These are phyloP conservation scores for Sesia bembeciformis DNA, from an alignment of 2,888 invertebrate species.

Conservation along the genomic window DNA sequence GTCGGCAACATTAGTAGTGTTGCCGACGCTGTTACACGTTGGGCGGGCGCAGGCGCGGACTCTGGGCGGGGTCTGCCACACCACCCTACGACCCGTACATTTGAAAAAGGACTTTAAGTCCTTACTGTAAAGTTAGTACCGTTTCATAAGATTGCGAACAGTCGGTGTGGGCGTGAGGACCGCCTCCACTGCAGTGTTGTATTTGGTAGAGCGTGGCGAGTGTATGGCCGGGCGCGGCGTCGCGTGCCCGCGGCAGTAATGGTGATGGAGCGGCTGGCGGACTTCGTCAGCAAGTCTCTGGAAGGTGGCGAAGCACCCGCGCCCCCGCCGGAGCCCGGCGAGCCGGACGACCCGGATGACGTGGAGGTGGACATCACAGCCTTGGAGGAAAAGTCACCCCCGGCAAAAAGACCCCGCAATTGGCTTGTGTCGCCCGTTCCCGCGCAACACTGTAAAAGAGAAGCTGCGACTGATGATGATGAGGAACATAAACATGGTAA, in stretches of 20 bases:
- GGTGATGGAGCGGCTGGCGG: slow-evolving; percentile 91
- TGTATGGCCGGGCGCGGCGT: slow-evolving; percentile 52
- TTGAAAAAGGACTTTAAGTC: slow-evolving; percentile 16
- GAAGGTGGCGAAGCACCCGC: slow-evolving; percentile 75
- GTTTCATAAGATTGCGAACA: not conserved
- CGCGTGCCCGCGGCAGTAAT: slow-evolving; percentile 61
- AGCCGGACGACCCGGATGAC: slow-evolving; percentile 51
- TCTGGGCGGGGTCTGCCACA: slow-evolving; percentile 45
- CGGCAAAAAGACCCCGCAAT: slow-evolving; percentile 54
- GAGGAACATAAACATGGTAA: slow-evolving; percentile 61
- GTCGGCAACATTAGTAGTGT: slow-evolving; percentile 28
- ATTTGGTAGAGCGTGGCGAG: slow-evolving; percentile 49
- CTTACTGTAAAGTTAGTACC: not conserved
- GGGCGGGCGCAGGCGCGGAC: slow-evolving; percentile 58
- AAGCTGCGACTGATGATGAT: slow-evolving; percentile 44
- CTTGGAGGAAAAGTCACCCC: slow-evolving; percentile 54
- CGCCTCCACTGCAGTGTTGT: slow-evolving; percentile 43
- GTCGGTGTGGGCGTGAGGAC: slow-evolving; percentile 44
- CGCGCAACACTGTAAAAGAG: slow-evolving; percentile 46
- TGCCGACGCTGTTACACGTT: slow-evolving; percentile 11
- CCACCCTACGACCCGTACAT: slow-evolving; percentile 27
- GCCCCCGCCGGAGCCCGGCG: slow-evolving; percentile 63
- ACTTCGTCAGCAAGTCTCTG: slow-evolving; percentile 92
- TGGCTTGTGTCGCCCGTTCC: slow-evolving; percentile 66
- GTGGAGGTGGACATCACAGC: slow-evolving; percentile 67